phyloP scores from a whole-genome alignment of 2,113 vertebrate genomes.

The Jaculus jaculus region DNA sequence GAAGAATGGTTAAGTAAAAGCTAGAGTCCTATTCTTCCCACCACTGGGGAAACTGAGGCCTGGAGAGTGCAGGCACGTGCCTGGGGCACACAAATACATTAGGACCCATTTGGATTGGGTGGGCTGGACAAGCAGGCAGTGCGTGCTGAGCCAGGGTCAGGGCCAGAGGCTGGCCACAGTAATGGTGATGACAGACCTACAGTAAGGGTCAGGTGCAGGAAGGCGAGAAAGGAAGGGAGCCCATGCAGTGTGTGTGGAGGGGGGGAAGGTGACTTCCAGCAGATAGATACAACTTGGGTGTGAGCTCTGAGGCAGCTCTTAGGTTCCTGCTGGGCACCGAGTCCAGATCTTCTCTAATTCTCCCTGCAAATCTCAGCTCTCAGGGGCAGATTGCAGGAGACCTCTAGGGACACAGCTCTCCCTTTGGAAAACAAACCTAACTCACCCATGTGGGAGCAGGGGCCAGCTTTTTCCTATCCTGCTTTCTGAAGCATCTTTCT shows the following conservation, averaged over 20 bases:
- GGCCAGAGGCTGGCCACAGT: background rate
- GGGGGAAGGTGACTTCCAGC: background rate
- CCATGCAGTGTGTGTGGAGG: too few relatives aligned
- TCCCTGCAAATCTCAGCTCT: background rate
- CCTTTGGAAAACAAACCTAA: background rate
- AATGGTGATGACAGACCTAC: background rate
- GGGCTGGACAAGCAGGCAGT: background rate
- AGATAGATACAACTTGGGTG: rapidly evolving
- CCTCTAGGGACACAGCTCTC: background rate
- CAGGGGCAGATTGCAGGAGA: background rate
- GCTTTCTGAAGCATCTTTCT: too few relatives aligned
- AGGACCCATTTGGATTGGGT: background rate
- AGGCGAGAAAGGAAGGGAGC: background rate
- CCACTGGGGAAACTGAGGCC: background rate
- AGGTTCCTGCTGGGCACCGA: background rate
- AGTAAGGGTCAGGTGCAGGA: background rate
- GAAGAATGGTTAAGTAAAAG: background rate
- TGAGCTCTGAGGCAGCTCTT: background rate
- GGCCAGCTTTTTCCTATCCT: rapidly evolving
- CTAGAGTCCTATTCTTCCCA: background rate
- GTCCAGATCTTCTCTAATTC: background rate
- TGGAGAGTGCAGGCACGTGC: background rate
- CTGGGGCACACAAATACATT: background rate
- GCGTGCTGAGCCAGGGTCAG: background rate
- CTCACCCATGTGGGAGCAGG: background rate